Conservation (phyloP, 2,888 invertebrate genomes). For the Thymelicus acteon region DNA sequence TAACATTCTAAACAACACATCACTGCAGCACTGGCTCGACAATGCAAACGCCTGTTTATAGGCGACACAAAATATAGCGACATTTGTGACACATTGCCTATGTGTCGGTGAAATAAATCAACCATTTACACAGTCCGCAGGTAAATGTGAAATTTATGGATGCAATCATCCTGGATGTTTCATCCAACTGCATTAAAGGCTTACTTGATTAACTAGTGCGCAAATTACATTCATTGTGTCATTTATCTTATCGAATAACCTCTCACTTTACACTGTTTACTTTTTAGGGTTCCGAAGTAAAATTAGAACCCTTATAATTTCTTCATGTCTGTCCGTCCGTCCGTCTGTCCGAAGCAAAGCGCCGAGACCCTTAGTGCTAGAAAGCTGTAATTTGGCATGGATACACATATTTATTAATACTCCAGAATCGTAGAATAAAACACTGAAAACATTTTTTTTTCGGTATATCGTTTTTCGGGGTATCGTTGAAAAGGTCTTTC, state of each 20-base stretch:
- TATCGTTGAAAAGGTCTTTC: too few species aligned
- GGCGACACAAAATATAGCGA: conserved; percentile 50
- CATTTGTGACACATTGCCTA: conserved; percentile 55
- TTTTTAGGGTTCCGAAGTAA: too few species aligned
- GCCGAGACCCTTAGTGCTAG: too few species aligned
- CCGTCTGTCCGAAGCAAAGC: too few species aligned
- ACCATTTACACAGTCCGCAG: conserved; percentile 58
- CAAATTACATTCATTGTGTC: conserved; percentile 1
- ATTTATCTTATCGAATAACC: neutral
- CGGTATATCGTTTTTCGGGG: too few species aligned
- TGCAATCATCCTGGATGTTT: conserved; percentile 67
- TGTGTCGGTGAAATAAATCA: conserved; percentile 60
- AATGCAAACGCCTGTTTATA: conserved; percentile 42
- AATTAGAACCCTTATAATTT: too few species aligned
- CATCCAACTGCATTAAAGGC: conserved; percentile 55
- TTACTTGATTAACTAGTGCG: conserved; percentile 49
- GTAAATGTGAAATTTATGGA: conserved; percentile 64
- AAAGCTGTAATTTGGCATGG: too few species aligned
- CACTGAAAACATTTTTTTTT: too few species aligned
- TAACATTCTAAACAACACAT: conserved; percentile 14
- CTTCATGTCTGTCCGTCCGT: too few species aligned
- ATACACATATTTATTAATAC: too few species aligned
- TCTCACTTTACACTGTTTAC: neutral
- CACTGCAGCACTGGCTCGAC: conserved; percentile 13
- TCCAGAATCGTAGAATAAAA: too few species aligned